Base-by-base conservation (phyloP, 2,888 invertebrate genomes). In the Caenorhabditis angaria region DNA sequence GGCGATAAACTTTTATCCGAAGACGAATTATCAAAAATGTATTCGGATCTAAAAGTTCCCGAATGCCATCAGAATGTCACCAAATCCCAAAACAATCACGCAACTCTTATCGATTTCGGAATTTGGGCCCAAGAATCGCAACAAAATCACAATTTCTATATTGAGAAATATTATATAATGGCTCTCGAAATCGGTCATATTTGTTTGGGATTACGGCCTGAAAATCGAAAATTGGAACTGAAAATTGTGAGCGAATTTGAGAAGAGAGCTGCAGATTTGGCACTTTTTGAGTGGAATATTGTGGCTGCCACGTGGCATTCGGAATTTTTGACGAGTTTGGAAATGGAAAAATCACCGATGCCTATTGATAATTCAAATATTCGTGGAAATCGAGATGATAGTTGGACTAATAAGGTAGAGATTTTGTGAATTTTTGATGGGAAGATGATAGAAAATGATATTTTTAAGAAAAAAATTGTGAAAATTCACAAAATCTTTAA, bases 141-240 rank as follows among this genome's bases (percentile, higher is more conserved):
- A n/a, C n/a, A n/a, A 24, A 78, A 82, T 59, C 65, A 70, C 14
- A 57, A 67, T 20, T n/a, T n/a, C n/a, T 78, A 67, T 57, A 67
- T 76, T n/a, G 61, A 62, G 29, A 70, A 78, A 18, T 70, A 78
- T 59, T 75, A 77, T 29, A 64, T 63, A 2, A 76, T 75, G 77
- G 72, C 76, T 14, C 67, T 74, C 1, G 61, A 83, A 76, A 70
- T 84, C 25, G 83, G 81, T 12, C 80, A 84, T 62, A 78, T 84
- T 62, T 81, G 82, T 65, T 74, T 84, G n/a, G 84, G 84, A 29
- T 65, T 84, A 35, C 62, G 72, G 18, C 84, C 84, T 1, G 80
- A 80, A 68, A 60, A 70, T n/a, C 48, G 56, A 10, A 63, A 69
- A 32, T 47, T 74, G 24, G 77, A 80, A 25, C 28, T 73, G 24